Conservation (phyloP, 2,113 vertebrate species). For the Hippoglossus stenolepis region DNA sequence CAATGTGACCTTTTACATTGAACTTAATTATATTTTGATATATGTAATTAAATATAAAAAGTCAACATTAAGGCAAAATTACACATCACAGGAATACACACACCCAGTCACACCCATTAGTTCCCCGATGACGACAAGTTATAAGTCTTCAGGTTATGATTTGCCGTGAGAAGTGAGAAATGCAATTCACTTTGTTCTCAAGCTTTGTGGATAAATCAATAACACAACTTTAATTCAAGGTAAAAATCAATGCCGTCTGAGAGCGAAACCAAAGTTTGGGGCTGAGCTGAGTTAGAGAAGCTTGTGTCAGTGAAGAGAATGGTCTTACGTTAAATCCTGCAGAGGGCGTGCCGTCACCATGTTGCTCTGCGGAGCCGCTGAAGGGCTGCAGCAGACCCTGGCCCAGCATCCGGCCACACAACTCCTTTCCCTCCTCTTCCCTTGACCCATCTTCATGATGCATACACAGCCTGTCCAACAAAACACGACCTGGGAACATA, state of each 20-base stretch:
- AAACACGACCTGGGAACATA: slow-evolving; percentile 58
- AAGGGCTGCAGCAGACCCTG: slow-evolving; percentile 91
- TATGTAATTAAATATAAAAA: too few species aligned
- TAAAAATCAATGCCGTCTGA: background rate
- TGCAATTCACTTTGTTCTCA: background rate
- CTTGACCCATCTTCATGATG: slow-evolving; percentile 83
- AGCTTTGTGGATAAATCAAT: background rate
- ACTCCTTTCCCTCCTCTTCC: slow-evolving; percentile 86
- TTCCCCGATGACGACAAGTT: background rate
- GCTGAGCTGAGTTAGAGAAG: background rate
- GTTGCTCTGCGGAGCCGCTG: slow-evolving; percentile 85
- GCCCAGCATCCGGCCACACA: slow-evolving; percentile 89
- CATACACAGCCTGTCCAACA: slow-evolving; percentile 89
- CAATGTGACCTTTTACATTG: too few species aligned
- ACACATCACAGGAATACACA: too few species aligned
- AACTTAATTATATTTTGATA: too few species aligned
- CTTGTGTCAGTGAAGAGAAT: slow-evolving; percentile 9
- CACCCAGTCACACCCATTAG: too few species aligned
- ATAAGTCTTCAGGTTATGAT: background rate
- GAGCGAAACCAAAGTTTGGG: background rate
- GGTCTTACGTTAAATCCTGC: slow-evolving; percentile 86
- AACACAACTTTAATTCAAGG: background rate
- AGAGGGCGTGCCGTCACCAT: slow-evolving; percentile 73
- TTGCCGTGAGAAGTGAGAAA: background rate
- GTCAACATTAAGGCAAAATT: too few species aligned